These are phyloP conservation scores for Byasa hedistus DNA, from an alignment of 2,888 invertebrate species.

Conservation along the genomic window DNA sequence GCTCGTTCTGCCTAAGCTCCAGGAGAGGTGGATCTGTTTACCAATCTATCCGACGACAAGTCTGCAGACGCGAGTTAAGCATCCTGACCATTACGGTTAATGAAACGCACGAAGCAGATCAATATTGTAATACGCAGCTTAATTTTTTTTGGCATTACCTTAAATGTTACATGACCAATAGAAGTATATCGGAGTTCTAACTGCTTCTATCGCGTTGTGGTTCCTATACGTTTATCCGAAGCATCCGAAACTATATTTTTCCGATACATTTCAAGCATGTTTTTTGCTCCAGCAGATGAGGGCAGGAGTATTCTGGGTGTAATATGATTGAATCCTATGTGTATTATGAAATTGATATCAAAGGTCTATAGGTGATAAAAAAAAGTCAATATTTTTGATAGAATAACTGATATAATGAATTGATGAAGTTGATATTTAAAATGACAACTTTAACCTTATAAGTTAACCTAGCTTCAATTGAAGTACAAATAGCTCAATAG, in stretches of 20 bases:
- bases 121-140: conserved; percentile 52
- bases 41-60: conserved; percentile 45
- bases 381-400: no score
- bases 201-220: not conserved
- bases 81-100: conserved; percentile 47
- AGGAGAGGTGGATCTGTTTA: not conserved
- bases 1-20: not conserved
- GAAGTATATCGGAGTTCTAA: not conserved
- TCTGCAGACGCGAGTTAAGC: conserved; percentile 47
- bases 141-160: not conserved
- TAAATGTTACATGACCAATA: not conserved
- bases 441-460: no score
- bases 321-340: not conserved
- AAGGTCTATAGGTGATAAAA: not conserved
- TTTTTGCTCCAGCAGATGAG: not conserved
- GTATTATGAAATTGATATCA: not conserved
- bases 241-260: no score
- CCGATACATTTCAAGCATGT: no score
- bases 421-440: no score
- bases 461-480: not conserved
- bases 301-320: not conserved
- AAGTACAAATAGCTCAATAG: not conserved
- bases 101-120: conserved; percentile 63
- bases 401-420: no score
- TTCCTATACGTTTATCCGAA: no score